Percentiles rank a stretch among this genome's conserved stretches.
Evolutionary conservation across 2,797 vertebrate genomes (phyloP).

Genomic region (Sebastes cheni): DNA sequence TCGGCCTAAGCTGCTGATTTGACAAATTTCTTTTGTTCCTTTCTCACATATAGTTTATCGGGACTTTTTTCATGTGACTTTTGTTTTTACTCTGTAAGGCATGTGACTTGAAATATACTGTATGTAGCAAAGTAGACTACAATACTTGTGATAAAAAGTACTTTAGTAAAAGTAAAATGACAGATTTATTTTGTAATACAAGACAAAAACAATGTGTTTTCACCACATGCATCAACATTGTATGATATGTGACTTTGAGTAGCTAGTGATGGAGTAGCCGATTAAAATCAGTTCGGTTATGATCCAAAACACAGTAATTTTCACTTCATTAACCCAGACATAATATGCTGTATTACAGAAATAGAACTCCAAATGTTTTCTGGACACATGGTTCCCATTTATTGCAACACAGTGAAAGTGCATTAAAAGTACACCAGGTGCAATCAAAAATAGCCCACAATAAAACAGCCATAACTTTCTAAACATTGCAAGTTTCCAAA

Average conservation of each 20-base stretch:
- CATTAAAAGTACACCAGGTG: conserved; percentile 5
- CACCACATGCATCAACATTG: not conserved
- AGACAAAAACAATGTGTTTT: not conserved
- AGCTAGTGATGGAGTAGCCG: not conserved
- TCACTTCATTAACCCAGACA: conserved; percentile 7
- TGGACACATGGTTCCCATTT: conserved; percentile 18
- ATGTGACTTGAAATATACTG: not conserved
- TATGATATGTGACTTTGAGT: not conserved
- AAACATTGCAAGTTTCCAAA: conserved; percentile 35
- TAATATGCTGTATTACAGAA: not conserved
- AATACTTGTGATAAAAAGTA: not conserved
- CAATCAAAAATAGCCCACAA: not conserved
- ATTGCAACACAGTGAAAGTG: conserved; percentile 12
- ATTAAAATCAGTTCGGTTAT: not conserved
- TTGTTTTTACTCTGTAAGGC: not conserved
- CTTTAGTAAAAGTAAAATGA: not conserved
- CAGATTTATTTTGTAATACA: not conserved
- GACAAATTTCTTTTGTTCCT: not conserved
- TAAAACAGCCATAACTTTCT: conserved; percentile 23
- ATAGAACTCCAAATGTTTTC: not conserved
- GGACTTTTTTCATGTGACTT: not conserved
- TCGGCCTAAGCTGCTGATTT: not conserved
- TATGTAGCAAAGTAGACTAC: not conserved
- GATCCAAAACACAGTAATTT: not conserved
- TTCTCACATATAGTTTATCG: not conserved